A percentile compares a stretch with the other conserved stretches of the same genome.
Evolutionary conservation across 2,888 invertebrate species (phyloP).

Genomic region (Lordiphosa andalusiaca): DNA sequence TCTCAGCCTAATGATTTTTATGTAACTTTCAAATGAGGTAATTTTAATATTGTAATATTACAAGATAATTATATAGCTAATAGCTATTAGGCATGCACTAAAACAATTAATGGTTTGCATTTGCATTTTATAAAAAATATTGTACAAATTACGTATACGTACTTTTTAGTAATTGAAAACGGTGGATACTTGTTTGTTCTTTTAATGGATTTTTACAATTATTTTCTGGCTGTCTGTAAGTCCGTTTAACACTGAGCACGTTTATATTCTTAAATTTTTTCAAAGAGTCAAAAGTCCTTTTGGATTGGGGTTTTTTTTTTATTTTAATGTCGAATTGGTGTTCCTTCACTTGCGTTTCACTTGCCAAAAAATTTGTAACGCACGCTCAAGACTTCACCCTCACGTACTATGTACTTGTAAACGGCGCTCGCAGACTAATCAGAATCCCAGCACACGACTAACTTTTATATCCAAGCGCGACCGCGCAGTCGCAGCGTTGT

Average conservation of each 20-base stretch:
- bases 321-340: background rate
- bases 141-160: conserved; percentile 51
- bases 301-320: background rate
- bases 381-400: conserved; percentile 35
- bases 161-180: conserved; percentile 32
- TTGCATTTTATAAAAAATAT: conserved; percentile 2
- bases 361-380: conserved; percentile 54
- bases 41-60: conserved; percentile 10
- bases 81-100: conserved; percentile 20
- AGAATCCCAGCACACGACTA: conserved; percentile 71
- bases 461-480: conserved; percentile 71
- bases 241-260: conserved; percentile 38
- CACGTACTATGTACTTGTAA: conserved; percentile 67
- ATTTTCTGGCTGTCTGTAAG: conserved; percentile 22
- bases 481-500: conserved; percentile 25
- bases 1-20: conserved; percentile 15
- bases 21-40: conserved; percentile 20
- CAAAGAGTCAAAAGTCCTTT: background rate
- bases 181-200: conserved; percentile 4
- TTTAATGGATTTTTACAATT: conserved; percentile 5
- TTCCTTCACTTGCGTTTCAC: conserved; percentile 36
- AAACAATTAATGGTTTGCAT: conserved; percentile 16
- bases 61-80: conserved; percentile 18
- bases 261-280: background rate
- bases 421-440: conserved; percentile 78